A percentile compares a stretch with the other conserved stretches of the same genome.
Conservation (phyloP, 2,113 vertebrate genomes). For the Bombycilla garrulus region DNA sequence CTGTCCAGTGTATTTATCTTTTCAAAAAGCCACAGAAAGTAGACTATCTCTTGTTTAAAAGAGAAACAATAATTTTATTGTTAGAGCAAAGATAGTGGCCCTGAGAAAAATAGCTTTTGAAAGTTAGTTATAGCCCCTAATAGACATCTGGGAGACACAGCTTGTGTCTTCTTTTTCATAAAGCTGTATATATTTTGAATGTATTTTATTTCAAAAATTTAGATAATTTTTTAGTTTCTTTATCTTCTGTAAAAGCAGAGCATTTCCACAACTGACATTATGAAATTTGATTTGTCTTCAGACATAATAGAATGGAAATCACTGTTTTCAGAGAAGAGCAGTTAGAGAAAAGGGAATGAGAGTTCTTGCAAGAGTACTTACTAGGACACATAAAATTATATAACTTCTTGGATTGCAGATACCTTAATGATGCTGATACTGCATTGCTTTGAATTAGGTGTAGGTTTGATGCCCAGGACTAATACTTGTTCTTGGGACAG, state of each 20-base stretch:
- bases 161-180: background rate
- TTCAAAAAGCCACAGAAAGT: background rate
- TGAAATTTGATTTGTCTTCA: background rate
- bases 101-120: background rate
- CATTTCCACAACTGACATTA: background rate
- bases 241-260: background rate
- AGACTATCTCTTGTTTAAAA: background rate
- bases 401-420: background rate
- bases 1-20: background rate
- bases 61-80: conserved; percentile 6
- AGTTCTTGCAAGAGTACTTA: background rate
- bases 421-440: background rate
- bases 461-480: background rate
- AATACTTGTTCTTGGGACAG: background rate
- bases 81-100: background rate
- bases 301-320: background rate
- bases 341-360: background rate
- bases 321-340: background rate
- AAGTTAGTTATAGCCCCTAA: background rate
- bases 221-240: background rate
- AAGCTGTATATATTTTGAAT: background rate
- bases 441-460: background rate
- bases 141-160: background rate
- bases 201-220: background rate
- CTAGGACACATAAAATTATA: background rate